phyloP scores from a whole-genome alignment of 2,113 vertebrate species.

The Aspiorhynchus laticeps region DNA sequence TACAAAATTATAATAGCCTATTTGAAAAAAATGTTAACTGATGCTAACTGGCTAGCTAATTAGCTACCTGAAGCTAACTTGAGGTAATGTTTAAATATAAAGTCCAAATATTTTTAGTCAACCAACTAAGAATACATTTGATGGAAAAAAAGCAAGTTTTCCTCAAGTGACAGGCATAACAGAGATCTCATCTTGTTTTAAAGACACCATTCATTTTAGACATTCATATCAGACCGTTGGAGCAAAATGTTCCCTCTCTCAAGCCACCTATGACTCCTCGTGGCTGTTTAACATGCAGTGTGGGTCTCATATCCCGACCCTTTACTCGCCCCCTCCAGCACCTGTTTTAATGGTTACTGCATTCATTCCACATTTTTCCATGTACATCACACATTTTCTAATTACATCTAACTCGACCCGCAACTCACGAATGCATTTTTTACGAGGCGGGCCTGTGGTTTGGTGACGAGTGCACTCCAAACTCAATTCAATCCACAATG shows the following conservation, averaged over 20 bases:
- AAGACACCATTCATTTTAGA: slow-evolving; percentile 9
- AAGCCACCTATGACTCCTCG: slow-evolving; percentile 35
- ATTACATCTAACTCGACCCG: slow-evolving; percentile 49
- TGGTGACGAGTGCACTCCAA: slow-evolving; percentile 52
- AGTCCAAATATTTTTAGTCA: no score
- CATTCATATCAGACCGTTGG: slow-evolving; percentile 32
- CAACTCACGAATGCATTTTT: slow-evolving; percentile 41
- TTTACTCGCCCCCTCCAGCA: slow-evolving; percentile 32
- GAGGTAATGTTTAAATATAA: no score
- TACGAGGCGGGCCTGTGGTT: slow-evolving; percentile 37
- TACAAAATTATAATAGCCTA: no score
- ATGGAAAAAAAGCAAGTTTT: no score
- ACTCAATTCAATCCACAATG: slow-evolving; percentile 53
- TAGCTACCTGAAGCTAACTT: no score
- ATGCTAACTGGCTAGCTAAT: no score
- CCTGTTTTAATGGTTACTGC: slow-evolving; percentile 43
- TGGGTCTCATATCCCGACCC: slow-evolving; percentile 49
- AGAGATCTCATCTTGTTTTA: slow-evolving; percentile 8
- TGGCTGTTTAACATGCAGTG: slow-evolving; percentile 62
- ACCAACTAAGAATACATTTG: no score
- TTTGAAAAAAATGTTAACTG: no score
- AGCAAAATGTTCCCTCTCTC: slow-evolving; percentile 52
- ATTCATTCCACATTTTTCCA: slow-evolving; percentile 42
- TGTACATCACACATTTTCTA: slow-evolving; percentile 55
- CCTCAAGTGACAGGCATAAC: neutral